phyloP scores from a whole-genome alignment of 2,113 vertebrate species.

The Lophura nycthemera region DNA sequence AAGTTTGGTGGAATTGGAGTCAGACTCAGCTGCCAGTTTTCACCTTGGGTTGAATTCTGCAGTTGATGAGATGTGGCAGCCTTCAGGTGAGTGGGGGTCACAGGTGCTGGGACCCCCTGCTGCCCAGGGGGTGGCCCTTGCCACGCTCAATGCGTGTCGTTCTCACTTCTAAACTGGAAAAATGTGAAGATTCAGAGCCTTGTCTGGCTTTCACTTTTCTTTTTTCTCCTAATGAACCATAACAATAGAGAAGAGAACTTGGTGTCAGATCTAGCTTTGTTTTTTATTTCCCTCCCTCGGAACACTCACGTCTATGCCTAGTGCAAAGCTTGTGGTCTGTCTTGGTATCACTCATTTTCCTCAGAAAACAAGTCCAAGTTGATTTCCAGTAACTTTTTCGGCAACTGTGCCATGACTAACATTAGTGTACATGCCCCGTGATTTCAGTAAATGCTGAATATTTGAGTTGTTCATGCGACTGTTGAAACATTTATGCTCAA shows the following conservation, averaged over 20 bases:
- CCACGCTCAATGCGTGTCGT: not conserved
- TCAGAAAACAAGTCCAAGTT: accelerated
- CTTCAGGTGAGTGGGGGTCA: constrained; percentile 15
- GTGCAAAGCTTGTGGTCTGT: not conserved
- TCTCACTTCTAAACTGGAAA: constrained; percentile 9
- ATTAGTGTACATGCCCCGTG: not conserved
- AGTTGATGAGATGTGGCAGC: not conserved
- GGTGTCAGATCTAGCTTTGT: accelerated
- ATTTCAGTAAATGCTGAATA: not conserved
- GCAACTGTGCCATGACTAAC: not conserved
- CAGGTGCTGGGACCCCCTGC: not conserved
- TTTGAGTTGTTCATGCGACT: constrained; percentile 23
- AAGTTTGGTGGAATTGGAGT: constrained; percentile 9
- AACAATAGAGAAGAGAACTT: not conserved
- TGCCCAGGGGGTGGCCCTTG: not conserved
- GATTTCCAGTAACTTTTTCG: not conserved
- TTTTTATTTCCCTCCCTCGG: accelerated
- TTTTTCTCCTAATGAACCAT: not conserved
- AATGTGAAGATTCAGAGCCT: not conserved
- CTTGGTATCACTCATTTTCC: not conserved
- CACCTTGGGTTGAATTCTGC: constrained; percentile 40
- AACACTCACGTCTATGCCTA: not conserved
- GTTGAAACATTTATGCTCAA: not conserved
- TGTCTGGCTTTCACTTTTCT: not conserved
- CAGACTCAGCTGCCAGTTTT: constrained; percentile 2